Evolutionary conservation across 2,113 vertebrate genomes (phyloP), one percentile per base, ranked within the genome.

Genomic region (Cryptotis parvus): DNA sequence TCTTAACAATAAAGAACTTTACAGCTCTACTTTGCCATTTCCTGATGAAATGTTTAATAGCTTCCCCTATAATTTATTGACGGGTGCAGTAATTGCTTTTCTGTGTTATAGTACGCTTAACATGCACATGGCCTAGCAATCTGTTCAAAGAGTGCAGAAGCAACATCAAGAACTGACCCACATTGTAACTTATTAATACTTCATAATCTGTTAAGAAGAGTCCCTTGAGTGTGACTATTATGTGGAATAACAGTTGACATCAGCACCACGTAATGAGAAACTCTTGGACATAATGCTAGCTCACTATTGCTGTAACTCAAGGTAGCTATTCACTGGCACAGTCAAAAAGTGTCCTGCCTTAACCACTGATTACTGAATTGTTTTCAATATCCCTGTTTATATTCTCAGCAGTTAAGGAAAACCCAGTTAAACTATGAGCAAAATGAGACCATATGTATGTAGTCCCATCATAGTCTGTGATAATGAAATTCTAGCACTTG

Each of bases 1-100:
- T 83, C 29, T 31, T 29, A 73, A 74, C 35, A 33, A 43, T 43
- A 83, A 94, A 91, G 75, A 83, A 80, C 77, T 84, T 91, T 43
- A 87, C 35, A 82, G 73, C 77, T 89, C 55, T 41, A 82, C 70
- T 81, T 92, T 37, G 74, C 69, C 70, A 75, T 87, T 91, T 95
- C 65, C 89, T 75, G 35, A 89, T 91, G 43, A 86, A 89, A 90
- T 63, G 29, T 83, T 74, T 94, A 92, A 92, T 39, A 90, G 83
- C 73, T 68, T 31, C 18, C n/a, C 11, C 68, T 70, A 18, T 45
- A 89, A 81, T 68, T 75, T 20, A 78, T 55, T 58, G 63, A 43
- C 83, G 55, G 74, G 24, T 52, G 12, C 10, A 68, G 22, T 72
- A 52, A 61, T 81, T 95, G 69, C 89, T 78, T 92, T 87, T 89